phyloP scores from a whole-genome alignment of 2,797 vertebrate genomes.

The Ceryle rudis region DNA sequence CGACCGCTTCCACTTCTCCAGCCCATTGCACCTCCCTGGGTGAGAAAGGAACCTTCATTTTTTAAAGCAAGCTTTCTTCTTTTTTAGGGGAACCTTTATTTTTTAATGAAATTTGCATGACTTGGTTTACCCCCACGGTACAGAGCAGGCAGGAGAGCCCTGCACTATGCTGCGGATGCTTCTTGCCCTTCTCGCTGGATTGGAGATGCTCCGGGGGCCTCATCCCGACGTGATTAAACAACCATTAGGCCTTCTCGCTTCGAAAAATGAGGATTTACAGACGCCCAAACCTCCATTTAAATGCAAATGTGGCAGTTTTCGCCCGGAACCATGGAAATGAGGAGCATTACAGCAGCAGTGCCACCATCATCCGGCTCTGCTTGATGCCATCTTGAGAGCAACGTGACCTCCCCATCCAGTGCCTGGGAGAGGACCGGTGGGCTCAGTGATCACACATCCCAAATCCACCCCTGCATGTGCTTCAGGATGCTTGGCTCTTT shows the following conservation, averaged over 20 bases:
- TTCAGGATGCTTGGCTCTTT: background rate
- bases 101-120: background rate
- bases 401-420: background rate
- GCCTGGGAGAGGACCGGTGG: accelerated
- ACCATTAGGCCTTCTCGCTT: conserved; percentile 57
- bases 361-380: background rate
- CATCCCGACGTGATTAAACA: conserved; percentile 77
- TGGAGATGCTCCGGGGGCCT: conserved; percentile 52
- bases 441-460: accelerated
- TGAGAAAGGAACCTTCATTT: accelerated
- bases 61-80: accelerated
- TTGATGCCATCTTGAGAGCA: background rate
- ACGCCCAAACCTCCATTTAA: conserved; percentile 78
- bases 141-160: background rate
- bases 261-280: conserved; percentile 77
- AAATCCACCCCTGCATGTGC: background rate
- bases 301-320: conserved; percentile 76
- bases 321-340: conserved; percentile 55
- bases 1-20: background rate
- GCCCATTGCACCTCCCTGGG: background rate
- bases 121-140: background rate
- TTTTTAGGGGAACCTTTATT: background rate
- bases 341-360: background rate
- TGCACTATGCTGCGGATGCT: accelerated
- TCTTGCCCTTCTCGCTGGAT: background rate